A percentile compares a stretch with the other conserved stretches of the same genome.
Evolutionary conservation across 2,797 vertebrate genomes (phyloP).

Genomic region (Pangasius krempfi): DNA sequence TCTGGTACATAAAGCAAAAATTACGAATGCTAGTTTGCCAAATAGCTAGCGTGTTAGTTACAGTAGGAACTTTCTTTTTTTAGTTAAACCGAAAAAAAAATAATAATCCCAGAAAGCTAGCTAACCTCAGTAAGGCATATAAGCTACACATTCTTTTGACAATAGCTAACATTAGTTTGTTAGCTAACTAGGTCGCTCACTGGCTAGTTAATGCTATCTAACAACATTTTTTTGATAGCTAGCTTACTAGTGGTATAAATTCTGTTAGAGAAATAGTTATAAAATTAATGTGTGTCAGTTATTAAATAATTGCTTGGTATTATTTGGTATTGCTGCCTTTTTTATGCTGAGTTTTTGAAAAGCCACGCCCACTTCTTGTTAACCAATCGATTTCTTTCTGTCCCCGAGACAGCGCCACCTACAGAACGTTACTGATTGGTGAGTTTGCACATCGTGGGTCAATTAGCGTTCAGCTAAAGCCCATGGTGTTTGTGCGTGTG

Average conservation of each 20-base stretch:
- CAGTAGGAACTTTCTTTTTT: neutral
- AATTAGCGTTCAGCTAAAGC: neutral
- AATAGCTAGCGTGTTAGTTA: neutral
- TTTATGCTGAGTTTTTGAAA: neutral
- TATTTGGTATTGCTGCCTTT: neutral
- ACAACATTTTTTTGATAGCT: neutral
- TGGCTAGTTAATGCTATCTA: neutral
- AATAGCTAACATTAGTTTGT: neutral
- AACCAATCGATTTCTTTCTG: neutral
- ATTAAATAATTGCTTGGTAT: neutral
- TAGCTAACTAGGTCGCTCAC: neutral
- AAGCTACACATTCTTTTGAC: neutral
- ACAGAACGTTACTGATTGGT: neutral
- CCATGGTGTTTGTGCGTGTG: neutral
- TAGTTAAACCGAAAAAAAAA: neutral
- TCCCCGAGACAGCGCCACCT: neutral
- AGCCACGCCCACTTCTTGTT: neutral
- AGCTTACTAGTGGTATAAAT: neutral
- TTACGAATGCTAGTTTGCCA: neutral
- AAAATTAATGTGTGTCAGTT: too few relatives aligned
- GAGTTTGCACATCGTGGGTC: neutral
- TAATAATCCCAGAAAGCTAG: neutral
- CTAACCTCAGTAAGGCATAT: neutral
- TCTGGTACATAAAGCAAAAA: neutral
- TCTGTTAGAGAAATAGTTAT: neutral